Percentiles rank a stretch among this genome's conserved stretches.
Evolutionary conservation across 1,140 invertebrate genomes (phyloP).

Genomic region (Drosophila subpulchrella): DNA sequence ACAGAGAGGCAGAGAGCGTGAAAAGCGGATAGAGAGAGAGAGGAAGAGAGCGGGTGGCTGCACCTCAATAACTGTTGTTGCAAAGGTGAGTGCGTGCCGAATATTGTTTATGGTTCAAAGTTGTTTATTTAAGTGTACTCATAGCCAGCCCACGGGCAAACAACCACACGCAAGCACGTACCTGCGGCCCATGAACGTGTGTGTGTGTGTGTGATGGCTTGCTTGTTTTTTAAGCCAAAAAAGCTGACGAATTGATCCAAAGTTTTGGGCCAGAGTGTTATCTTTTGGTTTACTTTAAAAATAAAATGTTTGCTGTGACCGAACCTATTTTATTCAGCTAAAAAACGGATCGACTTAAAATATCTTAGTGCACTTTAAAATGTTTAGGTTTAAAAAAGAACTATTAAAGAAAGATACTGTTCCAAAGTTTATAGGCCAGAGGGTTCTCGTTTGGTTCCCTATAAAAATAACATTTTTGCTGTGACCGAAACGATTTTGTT

Average conservation of each 20-base stretch:
- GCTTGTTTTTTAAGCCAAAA: constrained; percentile 24
- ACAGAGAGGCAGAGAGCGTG: constrained; percentile 22
- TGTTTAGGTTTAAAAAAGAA: too few species aligned
- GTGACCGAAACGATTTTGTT: too few species aligned
- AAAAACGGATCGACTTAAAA: too few species aligned
- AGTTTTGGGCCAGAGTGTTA: not conserved
- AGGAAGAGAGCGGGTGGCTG: constrained; percentile 24
- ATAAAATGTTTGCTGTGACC: too few species aligned
- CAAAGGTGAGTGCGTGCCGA: constrained; percentile 75
- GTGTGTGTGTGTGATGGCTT: constrained; percentile 31
- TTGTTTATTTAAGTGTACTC: constrained; percentile 34
- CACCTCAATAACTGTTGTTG: constrained; percentile 36
- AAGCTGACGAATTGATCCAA: constrained; percentile 3
- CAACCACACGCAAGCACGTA: constrained; percentile 31
- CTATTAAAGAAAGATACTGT: too few species aligned
- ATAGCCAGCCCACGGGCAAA: constrained; percentile 3
- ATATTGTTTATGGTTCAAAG: constrained; percentile 63
- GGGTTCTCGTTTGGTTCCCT: too few species aligned
- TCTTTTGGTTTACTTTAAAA: not conserved
- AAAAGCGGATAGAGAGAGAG: constrained; percentile 10
- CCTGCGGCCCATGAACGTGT: constrained; percentile 4
- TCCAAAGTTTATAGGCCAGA: too few species aligned
- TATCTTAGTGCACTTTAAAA: too few species aligned
- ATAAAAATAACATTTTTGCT: too few species aligned
- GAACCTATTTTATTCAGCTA: too few species aligned